Base-by-base conservation (phyloP, 2,797 vertebrate genomes). In the Podarcis lilfordi region DNA sequence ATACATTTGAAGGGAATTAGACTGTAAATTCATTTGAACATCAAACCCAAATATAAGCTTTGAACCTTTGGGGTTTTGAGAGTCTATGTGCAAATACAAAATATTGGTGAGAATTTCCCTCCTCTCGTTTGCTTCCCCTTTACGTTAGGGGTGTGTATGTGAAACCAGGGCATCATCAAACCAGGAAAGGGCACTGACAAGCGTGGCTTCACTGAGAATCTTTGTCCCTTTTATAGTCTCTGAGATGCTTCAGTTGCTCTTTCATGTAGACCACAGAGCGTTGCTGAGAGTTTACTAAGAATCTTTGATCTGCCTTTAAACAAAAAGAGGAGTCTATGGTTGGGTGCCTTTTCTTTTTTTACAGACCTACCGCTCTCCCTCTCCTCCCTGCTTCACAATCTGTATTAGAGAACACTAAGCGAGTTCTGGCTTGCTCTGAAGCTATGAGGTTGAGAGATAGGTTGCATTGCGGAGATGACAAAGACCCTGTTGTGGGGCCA, bases 231-330 rank as follows among this genome's bases (percentile, higher is more conserved):
- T 87, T 59, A 55, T 86, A 66, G 71, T 25, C 45, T 17, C 64
- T 21, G 40, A 55, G 74, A 59, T 77, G 43, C 35, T 64, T 83
- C 43, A 87, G 7, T 86, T 87, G 79, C 74, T 66, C 32, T 79
- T 82, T 89, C 89, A 84, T 29, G 55, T 91, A 92, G 94, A 95
- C 92, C 85, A 91, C 37, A 85, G 90, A 72, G 69, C 86, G 83
- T 90, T 89, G 91, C 80, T 92, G 91, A 91, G 91, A 92, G 88
- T 95, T 95, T 95, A 95, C 91, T 93, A 92, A 92, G 85, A 86
- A 92, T 91, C 95, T 95, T 95, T 94, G 95, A 96, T 96, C 93
- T 95, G 81, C 86, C 94, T 95, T 95, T 93, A 95, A 93, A 95
- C 93, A 92, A 93, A 89, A 91, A 85, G 35, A 90, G 80, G 35